These are phyloP conservation scores for Centroberyx gerrardi DNA, from an alignment of 2,797 vertebrate genomes.

Conservation along the genomic window DNA sequence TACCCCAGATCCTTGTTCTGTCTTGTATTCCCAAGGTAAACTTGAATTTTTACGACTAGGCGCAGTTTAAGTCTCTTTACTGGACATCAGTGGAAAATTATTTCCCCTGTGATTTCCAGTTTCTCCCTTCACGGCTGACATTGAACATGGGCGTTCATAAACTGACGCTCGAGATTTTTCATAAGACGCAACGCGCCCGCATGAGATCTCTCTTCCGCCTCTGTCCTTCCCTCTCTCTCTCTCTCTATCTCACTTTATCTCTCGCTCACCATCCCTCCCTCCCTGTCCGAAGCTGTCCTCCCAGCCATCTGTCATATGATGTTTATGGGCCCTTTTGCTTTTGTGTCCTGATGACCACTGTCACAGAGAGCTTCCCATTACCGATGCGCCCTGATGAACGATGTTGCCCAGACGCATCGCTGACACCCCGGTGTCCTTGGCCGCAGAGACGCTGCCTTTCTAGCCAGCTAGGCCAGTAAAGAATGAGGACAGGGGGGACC, in stretches of 20 bases:
- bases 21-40: no score
- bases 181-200: constrained; percentile 67
- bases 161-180: constrained; percentile 65
- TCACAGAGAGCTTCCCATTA: constrained; percentile 86
- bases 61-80: constrained; percentile 11
- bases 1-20: no score
- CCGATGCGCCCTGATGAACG: constrained; percentile 85
- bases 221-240: constrained; percentile 66
- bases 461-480: constrained; percentile 71
- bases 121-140: constrained; percentile 53
- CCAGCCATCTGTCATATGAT: constrained; percentile 86
- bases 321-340: constrained; percentile 87
- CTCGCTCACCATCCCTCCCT: constrained; percentile 75
- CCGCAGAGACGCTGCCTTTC: constrained; percentile 73
- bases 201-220: constrained; percentile 78
- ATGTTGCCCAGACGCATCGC: constrained; percentile 77
- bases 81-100: background rate
- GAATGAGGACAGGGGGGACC: constrained; percentile 77
- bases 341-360: constrained; percentile 88
- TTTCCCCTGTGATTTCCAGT: background rate
- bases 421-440: constrained; percentile 86
- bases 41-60: background rate
- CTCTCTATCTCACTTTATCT: constrained; percentile 72
- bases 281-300: constrained; percentile 80
- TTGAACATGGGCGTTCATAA: constrained; percentile 73